phyloP scores from a whole-genome alignment of 2,888 invertebrate genomes.

The Xanthia togata region DNA sequence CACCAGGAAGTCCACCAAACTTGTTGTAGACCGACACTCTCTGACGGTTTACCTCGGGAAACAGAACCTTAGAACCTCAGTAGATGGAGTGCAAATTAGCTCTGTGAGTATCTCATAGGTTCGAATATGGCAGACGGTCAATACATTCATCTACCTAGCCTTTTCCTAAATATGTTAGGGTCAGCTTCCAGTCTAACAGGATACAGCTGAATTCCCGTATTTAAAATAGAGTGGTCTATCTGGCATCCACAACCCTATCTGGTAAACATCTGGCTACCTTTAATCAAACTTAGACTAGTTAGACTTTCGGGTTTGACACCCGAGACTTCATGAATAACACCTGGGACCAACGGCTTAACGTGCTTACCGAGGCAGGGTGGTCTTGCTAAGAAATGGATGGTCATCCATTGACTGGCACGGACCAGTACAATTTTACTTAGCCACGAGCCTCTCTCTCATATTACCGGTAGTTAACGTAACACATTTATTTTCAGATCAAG shows the following conservation, averaged over 20 bases:
- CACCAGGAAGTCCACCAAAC: conserved; percentile 80
- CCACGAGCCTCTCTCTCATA: neutral
- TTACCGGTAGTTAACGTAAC: neutral
- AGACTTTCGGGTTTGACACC: neutral
- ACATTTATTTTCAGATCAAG: conserved; percentile 78
- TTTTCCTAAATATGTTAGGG: no score
- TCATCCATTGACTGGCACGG: neutral
- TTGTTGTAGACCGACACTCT: conserved; percentile 83
- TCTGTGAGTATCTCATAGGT: conserved; percentile 31
- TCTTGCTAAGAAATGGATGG: neutral
- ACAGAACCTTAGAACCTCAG: conserved; percentile 86
- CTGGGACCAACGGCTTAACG: neutral
- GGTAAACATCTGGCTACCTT: no score
- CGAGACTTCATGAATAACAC: neutral
- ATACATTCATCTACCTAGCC: no score
- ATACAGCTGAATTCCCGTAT: neutral
- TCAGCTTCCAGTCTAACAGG: neutral
- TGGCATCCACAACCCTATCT: neutral
- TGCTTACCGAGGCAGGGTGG: no score
- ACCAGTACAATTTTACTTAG: neutral
- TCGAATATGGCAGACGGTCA: neutral
- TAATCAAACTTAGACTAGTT: no score
- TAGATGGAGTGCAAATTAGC: conserved; percentile 85
- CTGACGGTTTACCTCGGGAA: conserved; percentile 87
- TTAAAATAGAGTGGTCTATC: neutral